A percentile compares a stretch with the other conserved stretches of the same genome.
phyloP scores from a whole-genome alignment of 2,113 vertebrate species.

The Paedocypris sp. region DNA sequence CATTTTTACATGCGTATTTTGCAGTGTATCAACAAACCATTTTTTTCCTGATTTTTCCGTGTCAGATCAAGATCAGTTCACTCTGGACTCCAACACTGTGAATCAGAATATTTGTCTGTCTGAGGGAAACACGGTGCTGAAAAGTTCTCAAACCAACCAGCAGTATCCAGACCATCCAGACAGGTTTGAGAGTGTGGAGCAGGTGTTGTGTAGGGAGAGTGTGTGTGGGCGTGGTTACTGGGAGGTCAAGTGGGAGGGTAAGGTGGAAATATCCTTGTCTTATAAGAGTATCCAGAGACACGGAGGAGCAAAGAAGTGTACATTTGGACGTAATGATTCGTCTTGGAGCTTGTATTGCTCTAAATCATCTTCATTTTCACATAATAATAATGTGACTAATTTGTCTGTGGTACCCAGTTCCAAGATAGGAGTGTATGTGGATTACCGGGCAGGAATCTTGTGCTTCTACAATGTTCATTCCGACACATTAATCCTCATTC shows the following conservation, averaged over 20 bases:
- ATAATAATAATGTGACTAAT: not conserved
- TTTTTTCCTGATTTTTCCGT: not conserved
- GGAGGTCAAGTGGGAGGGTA: not conserved
- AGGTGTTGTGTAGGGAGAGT: not conserved
- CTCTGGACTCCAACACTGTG: not conserved
- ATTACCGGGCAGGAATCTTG: not conserved
- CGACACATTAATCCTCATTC: not conserved
- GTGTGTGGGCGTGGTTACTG: not conserved
- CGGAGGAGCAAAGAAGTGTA: rapidly evolving
- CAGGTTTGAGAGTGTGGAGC: not conserved
- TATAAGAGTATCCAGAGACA: not conserved
- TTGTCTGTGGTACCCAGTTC: not conserved
- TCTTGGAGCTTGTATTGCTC: not conserved
- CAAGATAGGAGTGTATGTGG: not conserved
- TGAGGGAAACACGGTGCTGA: not conserved
- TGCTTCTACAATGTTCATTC: not conserved
- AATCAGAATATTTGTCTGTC: not conserved
- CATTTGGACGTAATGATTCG: not conserved
- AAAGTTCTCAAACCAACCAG: not conserved
- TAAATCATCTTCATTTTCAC: not conserved
- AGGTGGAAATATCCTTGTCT: not conserved
- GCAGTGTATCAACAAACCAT: too few species aligned
- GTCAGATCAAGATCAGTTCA: not conserved
- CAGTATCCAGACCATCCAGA: not conserved
- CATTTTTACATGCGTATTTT: not conserved